Conservation (phyloP, 2,797 vertebrate genomes). For the Microtus obscurus region DNA sequence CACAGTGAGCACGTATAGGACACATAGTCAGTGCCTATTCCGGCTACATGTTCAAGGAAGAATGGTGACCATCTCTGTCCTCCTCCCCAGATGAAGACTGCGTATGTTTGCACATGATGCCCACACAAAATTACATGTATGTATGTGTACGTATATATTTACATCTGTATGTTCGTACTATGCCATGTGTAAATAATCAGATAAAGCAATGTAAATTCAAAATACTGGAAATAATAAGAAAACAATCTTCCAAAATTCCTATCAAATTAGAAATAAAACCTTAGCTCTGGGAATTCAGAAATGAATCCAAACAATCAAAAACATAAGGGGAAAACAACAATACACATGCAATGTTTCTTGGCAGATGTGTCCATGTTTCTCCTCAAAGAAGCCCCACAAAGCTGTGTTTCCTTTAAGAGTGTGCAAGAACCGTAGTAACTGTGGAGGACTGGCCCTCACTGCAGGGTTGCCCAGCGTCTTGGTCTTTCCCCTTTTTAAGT, state of each 20-base stretch:
- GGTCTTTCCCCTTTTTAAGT: constrained; percentile 60
- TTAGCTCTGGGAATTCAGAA: constrained; percentile 60
- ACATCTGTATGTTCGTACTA: background rate
- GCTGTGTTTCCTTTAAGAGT: background rate
- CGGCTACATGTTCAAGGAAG: background rate
- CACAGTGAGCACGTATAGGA: background rate
- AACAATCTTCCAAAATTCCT: constrained; percentile 53
- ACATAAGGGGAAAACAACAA: background rate
- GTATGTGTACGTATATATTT: background rate
- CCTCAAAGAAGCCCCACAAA: background rate
- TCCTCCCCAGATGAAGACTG: background rate
- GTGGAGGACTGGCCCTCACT: background rate
- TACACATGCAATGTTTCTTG: background rate
- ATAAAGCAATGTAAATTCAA: constrained; percentile 29
- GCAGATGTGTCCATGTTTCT: background rate
- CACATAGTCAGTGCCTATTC: background rate
- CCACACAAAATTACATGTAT: background rate
- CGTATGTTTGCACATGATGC: background rate
- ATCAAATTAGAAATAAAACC: constrained; percentile 55
- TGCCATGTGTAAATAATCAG: constrained; percentile 35
- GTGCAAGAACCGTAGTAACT: constrained; percentile 4
- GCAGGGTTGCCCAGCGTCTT: constrained; percentile 60
- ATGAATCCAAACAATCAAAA: constrained; percentile 21
- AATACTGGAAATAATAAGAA: constrained; percentile 58
- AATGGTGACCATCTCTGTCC: background rate